Evolutionary conservation across 2,113 vertebrate species (phyloP).

Genomic region (Nesoenas mayeri): DNA sequence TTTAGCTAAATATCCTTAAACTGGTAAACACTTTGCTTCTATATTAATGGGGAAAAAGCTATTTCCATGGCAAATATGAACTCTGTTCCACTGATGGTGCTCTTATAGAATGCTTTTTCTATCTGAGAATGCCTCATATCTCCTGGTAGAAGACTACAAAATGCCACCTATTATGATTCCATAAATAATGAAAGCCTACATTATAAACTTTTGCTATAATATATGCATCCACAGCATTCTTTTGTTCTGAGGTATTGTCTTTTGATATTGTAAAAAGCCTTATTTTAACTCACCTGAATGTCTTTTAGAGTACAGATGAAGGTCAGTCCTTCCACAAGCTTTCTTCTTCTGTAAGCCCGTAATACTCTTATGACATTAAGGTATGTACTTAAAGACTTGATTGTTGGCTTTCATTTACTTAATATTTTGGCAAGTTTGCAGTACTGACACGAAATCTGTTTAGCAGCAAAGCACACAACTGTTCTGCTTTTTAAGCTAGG

Average conservation of each 20-base stretch:
- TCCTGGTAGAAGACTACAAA: background rate
- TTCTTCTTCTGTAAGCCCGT: conserved; percentile 12
- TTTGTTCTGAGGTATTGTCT: background rate
- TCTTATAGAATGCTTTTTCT: background rate
- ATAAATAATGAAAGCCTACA: background rate
- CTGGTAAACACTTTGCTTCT: background rate
- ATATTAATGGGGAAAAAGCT: background rate
- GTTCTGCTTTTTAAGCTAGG: conserved; percentile 46
- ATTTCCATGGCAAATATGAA: background rate
- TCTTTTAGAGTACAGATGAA: background rate
- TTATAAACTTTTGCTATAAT: background rate
- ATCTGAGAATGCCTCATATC: background rate
- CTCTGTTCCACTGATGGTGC: background rate
- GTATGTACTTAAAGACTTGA: conserved; percentile 61
- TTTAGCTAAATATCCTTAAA: background rate
- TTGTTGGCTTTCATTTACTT: conserved; percentile 65
- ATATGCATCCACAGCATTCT: background rate
- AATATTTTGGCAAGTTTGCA: conserved; percentile 58
- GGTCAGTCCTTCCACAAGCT: conserved; percentile 28
- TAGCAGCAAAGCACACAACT: conserved; percentile 58
- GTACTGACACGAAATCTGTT: conserved; percentile 47
- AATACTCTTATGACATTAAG: conserved; percentile 59
- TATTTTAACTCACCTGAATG: background rate
- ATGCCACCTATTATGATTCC: background rate
- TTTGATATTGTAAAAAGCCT: background rate